Percentiles rank a stretch among this genome's conserved stretches.
phyloP scores from a whole-genome alignment of 2,113 vertebrate species.

The Sterrhoptilus dennistouni region DNA sequence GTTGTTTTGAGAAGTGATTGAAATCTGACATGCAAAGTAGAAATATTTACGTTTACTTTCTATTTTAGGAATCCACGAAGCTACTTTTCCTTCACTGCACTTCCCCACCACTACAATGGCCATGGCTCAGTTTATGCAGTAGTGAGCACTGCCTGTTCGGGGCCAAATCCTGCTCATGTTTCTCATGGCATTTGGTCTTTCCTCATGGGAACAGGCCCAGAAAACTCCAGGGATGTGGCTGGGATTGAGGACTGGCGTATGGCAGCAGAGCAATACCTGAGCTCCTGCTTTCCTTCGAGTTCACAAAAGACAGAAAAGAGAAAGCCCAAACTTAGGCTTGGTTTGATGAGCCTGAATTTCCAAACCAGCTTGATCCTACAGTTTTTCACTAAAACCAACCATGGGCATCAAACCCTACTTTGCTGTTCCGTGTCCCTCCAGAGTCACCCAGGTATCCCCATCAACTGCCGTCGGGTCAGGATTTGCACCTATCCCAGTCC shows the following conservation, averaged over 20 bases:
- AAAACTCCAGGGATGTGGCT: not conserved
- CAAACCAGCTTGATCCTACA: not conserved
- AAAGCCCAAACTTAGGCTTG: not conserved
- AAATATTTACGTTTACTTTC: conserved; percentile 49
- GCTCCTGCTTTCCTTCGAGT: not conserved
- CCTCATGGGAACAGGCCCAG: not conserved
- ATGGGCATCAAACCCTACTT: not conserved
- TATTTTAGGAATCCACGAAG: conserved; percentile 31
- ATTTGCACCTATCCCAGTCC: not conserved
- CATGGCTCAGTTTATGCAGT: not conserved
- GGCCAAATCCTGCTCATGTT: conserved; percentile 25
- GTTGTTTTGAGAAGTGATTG: conserved; percentile 53
- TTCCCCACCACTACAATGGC: conserved; percentile 38
- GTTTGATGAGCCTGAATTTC: not conserved
- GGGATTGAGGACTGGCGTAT: rapidly evolving
- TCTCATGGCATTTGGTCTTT: not conserved
- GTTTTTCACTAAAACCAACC: not conserved
- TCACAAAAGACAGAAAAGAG: not conserved
- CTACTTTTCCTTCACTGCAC: conserved; percentile 54
- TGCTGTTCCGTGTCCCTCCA: rapidly evolving
- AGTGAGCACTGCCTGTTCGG: not conserved
- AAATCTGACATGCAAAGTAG: conserved; percentile 41
- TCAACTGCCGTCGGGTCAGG: rapidly evolving
- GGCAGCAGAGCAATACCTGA: not conserved
- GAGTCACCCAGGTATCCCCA: not conserved